phyloP scores from a whole-genome alignment of 1,140 invertebrate species.

The Pteromalus puparum region DNA sequence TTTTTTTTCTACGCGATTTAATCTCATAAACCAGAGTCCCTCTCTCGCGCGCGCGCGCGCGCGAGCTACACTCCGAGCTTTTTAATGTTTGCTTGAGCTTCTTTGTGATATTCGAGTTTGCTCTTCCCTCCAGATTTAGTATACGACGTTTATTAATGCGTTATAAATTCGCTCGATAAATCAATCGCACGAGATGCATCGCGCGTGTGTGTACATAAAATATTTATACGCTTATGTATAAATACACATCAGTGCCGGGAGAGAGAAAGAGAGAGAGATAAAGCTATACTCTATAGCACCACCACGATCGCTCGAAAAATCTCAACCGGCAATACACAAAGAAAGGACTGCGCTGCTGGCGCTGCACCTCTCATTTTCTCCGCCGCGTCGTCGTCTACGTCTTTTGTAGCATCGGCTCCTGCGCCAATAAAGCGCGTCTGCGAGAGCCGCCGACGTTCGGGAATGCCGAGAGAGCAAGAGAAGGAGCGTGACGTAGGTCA shows the following conservation, averaged over 20 bases:
- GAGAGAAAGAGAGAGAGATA: too few species aligned
- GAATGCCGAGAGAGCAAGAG: neutral
- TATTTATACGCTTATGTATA: neutral
- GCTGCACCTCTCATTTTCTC: conserved; percentile 36
- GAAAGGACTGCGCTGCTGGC: neutral
- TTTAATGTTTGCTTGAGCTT: too few species aligned
- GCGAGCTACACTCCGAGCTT: too few species aligned
- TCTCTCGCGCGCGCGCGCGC: too few species aligned
- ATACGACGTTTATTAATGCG: neutral
- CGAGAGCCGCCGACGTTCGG: neutral
- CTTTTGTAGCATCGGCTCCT: conserved; percentile 22
- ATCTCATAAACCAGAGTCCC: conserved; percentile 18
- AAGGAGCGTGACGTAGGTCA: conserved; percentile 42
- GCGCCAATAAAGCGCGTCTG: conserved; percentile 43
- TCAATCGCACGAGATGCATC: neutral
- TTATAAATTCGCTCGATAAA: neutral
- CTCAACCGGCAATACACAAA: neutral
- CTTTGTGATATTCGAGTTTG: too few species aligned
- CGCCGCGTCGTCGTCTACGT: neutral
- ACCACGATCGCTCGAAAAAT: neutral
- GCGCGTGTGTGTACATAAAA: neutral
- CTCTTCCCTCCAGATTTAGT: too few species aligned
- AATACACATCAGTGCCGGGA: neutral
- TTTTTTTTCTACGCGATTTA: conserved; percentile 38
- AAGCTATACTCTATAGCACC: too few species aligned